Evolutionary conservation across 2,113 vertebrate species (phyloP), one percentile per base, ranked within the genome.

Genomic region (Mastomys natalensis): DNA sequence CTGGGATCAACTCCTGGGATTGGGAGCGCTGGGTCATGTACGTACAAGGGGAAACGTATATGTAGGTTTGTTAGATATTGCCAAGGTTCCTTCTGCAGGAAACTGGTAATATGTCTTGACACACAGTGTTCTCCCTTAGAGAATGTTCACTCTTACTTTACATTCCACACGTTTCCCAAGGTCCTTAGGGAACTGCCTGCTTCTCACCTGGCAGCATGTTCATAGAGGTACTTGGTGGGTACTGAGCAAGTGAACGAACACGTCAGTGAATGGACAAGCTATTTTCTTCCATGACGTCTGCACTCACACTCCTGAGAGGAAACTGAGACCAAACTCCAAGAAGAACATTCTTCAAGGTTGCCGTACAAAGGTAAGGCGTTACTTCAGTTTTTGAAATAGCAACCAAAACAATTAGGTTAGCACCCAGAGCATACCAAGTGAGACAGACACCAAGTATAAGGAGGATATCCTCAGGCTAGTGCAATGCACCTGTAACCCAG

Each of bases 81-180:
- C 19, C 60, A 78, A 53, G 34, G 40, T 96, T 29, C 51, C 19
- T n/a, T 80, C 37, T 53, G 5, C 0, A 34, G 24, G 19, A 73
- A 19, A 0, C 31, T 82, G 82, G 24, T 15, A 84, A 96, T 60
- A 68, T 68, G 16, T 68, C 96, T 87, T 80, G 45, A 86, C 55
- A 60, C 34, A 58, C 3, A 55, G 1, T 77, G 58, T 37, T 82
- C n/a, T 89, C 45, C 40, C 1, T 90, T 62, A 29, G 66, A 51
- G 31, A 85, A 90, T 58, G 66, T 48, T 85, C 72, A 73, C 53
- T 81, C 29, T 70, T 86, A 29, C 55, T 93, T 94, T 93, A 22
- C 70, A 86, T 76, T 70, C 0, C 68, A 26, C n/a, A 82, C 68
- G 15, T 8, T 53, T 43, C 48, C 34, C 13, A 48, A 53, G 43